A percentile compares a stretch with the other conserved stretches of the same genome.
These are phyloP conservation scores for Hemibagrus wyckioides DNA, from an alignment of 2,113 vertebrate genomes.

Conservation along the genomic window DNA sequence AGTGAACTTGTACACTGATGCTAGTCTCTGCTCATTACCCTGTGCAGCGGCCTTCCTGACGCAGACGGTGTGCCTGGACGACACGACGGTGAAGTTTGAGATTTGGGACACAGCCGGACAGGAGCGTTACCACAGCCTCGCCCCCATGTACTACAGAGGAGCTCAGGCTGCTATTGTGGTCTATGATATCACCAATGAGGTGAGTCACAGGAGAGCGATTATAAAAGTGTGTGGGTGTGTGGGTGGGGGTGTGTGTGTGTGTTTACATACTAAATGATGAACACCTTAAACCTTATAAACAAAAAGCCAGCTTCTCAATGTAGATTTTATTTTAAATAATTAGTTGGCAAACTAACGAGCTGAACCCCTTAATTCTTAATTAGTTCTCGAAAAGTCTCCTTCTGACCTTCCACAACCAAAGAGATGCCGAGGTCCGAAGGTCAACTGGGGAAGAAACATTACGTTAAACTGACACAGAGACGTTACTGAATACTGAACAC, in stretches of 20 bases:
- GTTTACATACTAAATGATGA: no score
- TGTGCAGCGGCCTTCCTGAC: slow-evolving; percentile 93
- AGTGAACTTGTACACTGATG: not conserved
- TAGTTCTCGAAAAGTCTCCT: not conserved
- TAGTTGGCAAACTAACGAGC: not conserved
- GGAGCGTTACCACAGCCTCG: slow-evolving; percentile 97
- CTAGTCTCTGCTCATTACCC: slow-evolving; percentile 50
- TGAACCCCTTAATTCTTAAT: not conserved
- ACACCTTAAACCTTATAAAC: no score
- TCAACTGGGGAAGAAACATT: no score
- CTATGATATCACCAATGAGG: slow-evolving; percentile 98
- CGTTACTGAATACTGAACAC: not conserved
- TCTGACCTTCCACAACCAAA: not conserved
- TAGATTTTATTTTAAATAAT: not conserved
- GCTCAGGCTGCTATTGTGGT: slow-evolving; percentile 98
- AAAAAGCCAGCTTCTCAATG: not conserved
- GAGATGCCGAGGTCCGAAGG: not conserved
- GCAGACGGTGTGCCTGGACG: slow-evolving; percentile 97
- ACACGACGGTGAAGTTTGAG: slow-evolving; percentile 99
- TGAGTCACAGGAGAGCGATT: slow-evolving; percentile 48
- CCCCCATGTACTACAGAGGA: slow-evolving; percentile 99
- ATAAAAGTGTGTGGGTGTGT: not conserved
- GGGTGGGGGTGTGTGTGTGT: not conserved
- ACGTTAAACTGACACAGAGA: not conserved
- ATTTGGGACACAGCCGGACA: slow-evolving; percentile 99